Conservation (phyloP, 2,888 invertebrate species). For the Hofmannophila pseudospretella region DNA sequence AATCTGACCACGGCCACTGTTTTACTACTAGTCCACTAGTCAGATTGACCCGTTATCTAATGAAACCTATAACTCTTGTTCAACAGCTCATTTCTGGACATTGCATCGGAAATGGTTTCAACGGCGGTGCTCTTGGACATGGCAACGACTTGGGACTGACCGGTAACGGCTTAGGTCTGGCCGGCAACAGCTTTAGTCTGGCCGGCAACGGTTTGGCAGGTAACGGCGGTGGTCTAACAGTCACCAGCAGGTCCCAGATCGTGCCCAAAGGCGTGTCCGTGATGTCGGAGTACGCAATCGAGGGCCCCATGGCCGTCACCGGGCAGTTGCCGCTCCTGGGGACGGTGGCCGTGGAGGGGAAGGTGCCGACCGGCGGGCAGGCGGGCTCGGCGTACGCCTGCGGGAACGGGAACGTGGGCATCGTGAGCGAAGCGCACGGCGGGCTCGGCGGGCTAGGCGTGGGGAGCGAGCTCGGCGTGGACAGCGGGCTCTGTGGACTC, state of each 20-base stretch:
- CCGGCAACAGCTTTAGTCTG: neutral
- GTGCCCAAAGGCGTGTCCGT: slow-evolving; percentile 34
- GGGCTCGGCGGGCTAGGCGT: no score
- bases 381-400: slow-evolving; percentile 38
- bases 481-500: no score
- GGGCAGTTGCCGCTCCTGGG: slow-evolving; percentile 30
- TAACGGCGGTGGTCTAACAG: slow-evolving; percentile 24
- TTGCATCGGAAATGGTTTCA: slow-evolving; percentile 11
- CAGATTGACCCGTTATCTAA: no score
- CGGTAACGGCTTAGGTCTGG: neutral
- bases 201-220: slow-evolving; percentile 6
- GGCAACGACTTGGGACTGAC: slow-evolving; percentile 10
- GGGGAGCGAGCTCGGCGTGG: no score
- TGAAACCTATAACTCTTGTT: slow-evolving; percentile 7
- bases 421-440: slow-evolving; percentile 24
- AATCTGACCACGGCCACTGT: no score
- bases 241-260: slow-evolving; percentile 31
- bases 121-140: neutral
- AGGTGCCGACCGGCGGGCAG: slow-evolving; percentile 30
- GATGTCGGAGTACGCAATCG: slow-evolving; percentile 28
- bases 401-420: slow-evolving; percentile 35
- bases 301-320: slow-evolving; percentile 20
- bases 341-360: slow-evolving; percentile 26
- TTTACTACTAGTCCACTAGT: no score
- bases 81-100: slow-evolving; percentile 14